A percentile compares a stretch with the other conserved stretches of the same genome.
phyloP scores from a whole-genome alignment of 2,113 vertebrate genomes.

The Pristiophorus japonicus region DNA sequence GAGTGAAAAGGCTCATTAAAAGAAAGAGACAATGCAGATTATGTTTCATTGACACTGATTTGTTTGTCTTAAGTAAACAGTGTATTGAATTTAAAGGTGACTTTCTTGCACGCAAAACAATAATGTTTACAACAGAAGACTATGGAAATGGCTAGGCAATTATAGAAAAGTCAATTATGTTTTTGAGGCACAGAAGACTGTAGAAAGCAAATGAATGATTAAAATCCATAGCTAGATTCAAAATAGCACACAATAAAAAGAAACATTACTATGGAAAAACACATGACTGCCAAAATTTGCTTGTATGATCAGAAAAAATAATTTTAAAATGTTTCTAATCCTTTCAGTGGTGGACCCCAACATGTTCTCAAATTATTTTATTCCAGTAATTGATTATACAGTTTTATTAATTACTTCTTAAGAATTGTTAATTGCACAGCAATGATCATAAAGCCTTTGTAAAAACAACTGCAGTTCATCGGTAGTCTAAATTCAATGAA shows the following conservation, averaged over 20 bases:
- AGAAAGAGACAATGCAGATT: background rate
- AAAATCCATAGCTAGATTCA: background rate
- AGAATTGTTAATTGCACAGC: background rate
- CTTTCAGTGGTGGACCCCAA: background rate
- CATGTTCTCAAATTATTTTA: background rate
- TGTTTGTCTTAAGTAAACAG: background rate
- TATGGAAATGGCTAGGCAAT: background rate
- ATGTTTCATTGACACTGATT: background rate
- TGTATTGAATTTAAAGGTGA: background rate
- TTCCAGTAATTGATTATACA: background rate
- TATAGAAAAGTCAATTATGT: background rate
- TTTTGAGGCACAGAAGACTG: background rate
- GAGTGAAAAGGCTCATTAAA: background rate
- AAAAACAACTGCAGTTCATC: background rate
- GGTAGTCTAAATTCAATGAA: background rate
- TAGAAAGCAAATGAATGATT: background rate
- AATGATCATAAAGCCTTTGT: background rate
- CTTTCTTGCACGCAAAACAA: background rate
- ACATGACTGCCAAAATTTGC: background rate
- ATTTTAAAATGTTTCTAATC: background rate
- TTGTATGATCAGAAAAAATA: background rate
- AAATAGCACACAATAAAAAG: background rate
- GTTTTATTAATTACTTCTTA: background rate
- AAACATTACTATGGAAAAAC: background rate
- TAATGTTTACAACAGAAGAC: background rate